Conservation (phyloP, 1,140 invertebrate genomes). For the Sinella curviseta region DNA sequence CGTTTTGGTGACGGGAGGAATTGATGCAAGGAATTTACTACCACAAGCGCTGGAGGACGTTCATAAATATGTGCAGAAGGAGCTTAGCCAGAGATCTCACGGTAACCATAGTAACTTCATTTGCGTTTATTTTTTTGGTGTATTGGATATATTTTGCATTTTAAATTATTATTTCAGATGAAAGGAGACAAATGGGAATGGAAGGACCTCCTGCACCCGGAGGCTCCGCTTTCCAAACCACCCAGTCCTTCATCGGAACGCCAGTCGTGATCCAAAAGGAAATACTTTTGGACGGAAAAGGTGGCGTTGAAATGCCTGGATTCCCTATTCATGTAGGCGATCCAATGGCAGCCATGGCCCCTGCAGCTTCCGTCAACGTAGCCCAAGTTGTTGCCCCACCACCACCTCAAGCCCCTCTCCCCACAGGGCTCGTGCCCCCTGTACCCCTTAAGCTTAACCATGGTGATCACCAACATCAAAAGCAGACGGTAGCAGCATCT, state of each 20-base stretch:
- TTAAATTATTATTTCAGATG: neutral
- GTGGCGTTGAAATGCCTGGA: neutral
- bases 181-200: neutral
- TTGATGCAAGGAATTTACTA: neutral
- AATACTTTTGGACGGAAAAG: neutral
- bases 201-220: neutral
- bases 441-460: neutral
- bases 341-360: neutral
- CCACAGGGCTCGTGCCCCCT: neutral
- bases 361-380: neutral
- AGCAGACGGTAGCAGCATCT: too few relatives aligned
- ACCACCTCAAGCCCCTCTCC: neutral
- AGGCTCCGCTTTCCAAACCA: neutral
- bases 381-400: neutral
- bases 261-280: neutral
- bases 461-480: neutral
- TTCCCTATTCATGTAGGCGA: neutral
- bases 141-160: neutral
- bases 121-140: neutral
- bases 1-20: neutral
- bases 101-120: neutral
- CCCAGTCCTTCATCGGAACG: neutral
- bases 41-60: conserved; percentile 5
- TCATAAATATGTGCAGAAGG: neutral
- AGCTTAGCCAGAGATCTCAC: neutral